Evolutionary conservation across 2,113 vertebrate genomes (phyloP).

Genomic region (Mohoua ochrocephala): DNA sequence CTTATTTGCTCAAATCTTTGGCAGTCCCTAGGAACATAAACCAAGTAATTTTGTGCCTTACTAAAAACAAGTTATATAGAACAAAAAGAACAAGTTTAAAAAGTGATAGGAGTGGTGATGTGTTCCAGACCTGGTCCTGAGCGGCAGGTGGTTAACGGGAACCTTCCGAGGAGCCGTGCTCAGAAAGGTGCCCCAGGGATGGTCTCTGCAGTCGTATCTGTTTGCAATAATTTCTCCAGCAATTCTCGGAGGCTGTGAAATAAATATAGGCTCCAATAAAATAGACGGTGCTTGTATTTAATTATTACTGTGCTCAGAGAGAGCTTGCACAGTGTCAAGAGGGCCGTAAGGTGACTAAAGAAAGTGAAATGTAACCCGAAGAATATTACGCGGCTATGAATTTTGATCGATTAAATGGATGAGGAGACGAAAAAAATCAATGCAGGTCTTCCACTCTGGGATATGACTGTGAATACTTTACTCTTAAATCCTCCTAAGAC

Average conservation of each 20-base stretch:
- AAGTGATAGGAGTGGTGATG: not conserved
- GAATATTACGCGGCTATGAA: not conserved
- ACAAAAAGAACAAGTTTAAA: not conserved
- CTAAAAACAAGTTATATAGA: conserved; percentile 42
- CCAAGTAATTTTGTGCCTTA: conserved; percentile 28
- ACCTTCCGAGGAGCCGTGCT: not conserved
- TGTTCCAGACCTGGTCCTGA: conserved; percentile 40
- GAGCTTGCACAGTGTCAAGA: not conserved
- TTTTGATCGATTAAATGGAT: not conserved
- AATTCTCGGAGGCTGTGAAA: conserved; percentile 14
- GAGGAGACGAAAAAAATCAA: not conserved
- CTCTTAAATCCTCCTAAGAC: not conserved
- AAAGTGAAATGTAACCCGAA: not conserved
- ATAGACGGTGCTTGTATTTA: not conserved
- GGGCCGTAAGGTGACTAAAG: not conserved
- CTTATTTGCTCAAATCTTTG: conserved; percentile 34
- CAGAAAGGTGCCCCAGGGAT: not conserved
- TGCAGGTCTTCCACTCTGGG: not conserved
- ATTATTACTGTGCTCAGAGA: not conserved
- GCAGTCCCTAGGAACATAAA: conserved; percentile 14
- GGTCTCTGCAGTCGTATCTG: not conserved
- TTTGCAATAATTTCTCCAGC: conserved; percentile 27
- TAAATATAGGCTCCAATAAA: conserved; percentile 26
- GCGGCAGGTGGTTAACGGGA: not conserved
- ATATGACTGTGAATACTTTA: not conserved